These are phyloP conservation scores for Coelopa pilipes DNA, from an alignment of 2,888 invertebrate species.

Conservation along the genomic window DNA sequence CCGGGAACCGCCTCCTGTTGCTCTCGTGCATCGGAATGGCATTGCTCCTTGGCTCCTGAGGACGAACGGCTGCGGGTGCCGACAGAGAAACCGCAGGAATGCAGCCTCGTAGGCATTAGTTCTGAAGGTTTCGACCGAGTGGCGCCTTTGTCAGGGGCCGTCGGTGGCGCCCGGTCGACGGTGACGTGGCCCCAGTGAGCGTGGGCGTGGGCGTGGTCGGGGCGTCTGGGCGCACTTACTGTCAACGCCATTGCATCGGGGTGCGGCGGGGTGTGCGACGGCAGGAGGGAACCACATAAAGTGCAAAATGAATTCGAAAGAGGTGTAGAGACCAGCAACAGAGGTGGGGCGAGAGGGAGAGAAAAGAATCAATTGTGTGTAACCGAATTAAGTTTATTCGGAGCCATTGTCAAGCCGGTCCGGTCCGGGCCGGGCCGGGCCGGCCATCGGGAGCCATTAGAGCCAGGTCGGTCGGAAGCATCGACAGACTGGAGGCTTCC, in stretches of 20 bases:
- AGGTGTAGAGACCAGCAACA: conserved; percentile 50
- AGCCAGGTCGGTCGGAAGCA: not conserved
- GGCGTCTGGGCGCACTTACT: conserved; percentile 52
- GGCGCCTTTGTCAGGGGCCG: no score
- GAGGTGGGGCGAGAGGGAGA: conserved; percentile 3
- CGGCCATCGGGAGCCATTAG: conserved; percentile 30
- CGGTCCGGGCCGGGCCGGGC: conserved; percentile 22
- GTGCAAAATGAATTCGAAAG: conserved; percentile 58
- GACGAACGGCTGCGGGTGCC: not conserved
- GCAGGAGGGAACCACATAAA: conserved; percentile 48
- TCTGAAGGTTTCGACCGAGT: conserved; percentile 1
- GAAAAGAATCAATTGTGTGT: conserved; percentile 63
- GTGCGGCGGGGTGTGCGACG: no score
- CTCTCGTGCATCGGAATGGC: not conserved
- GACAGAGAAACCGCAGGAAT: conserved; percentile 36
- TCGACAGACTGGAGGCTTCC: not conserved
- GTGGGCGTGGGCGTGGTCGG: not conserved
- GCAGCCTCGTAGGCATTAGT: conserved; percentile 32
- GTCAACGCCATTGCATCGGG: conserved; percentile 61
- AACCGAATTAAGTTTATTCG: conserved; percentile 63
- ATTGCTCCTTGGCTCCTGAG: no score
- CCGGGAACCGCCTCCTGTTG: no score
- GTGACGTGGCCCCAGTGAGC: no score
- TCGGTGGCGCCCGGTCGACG: no score
- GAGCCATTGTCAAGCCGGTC: conserved; percentile 39